A percentile compares a stretch with the other conserved stretches of the same genome.
Conservation (phyloP, 2,888 invertebrate genomes). For the Acleris laterana region DNA sequence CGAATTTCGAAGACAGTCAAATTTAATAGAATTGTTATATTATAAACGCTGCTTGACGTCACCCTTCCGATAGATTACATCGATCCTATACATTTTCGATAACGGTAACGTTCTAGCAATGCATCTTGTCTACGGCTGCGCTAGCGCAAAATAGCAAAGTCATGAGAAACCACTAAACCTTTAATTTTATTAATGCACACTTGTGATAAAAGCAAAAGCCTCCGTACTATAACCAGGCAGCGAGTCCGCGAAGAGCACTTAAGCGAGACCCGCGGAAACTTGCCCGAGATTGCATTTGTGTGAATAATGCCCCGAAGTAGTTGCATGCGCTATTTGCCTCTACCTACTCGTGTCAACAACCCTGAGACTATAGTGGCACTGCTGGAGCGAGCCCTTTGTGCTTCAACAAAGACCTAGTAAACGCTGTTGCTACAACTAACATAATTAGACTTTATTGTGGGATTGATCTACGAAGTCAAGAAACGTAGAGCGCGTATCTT, state of each 20-base stretch:
- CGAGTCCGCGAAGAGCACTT: conserved; percentile 32
- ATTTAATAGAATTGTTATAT: no score
- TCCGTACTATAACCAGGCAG: conserved; percentile 1
- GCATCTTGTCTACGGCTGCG: no score
- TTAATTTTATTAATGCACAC: conserved; percentile 1
- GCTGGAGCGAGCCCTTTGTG: conserved; percentile 11
- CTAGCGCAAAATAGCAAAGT: no score
- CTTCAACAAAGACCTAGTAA: conserved; percentile 8
- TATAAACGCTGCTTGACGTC: no score
- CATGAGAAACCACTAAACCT: no score
- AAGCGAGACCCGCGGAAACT: conserved; percentile 29
- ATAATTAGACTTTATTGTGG: conserved; percentile 5
- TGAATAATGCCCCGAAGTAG: conserved; percentile 46
- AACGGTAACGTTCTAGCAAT: no score
- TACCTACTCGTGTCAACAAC: conserved; percentile 22
- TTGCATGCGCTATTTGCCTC: conserved; percentile 27
- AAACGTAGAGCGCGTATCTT: no score
- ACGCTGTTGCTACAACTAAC: conserved; percentile 1
- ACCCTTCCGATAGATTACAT: no score
- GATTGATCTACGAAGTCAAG: background rate
- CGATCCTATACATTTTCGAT: no score
- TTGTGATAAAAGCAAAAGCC: background rate
- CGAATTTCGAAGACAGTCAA: no score
- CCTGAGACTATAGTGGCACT: conserved; percentile 14
- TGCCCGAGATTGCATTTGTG: conserved; percentile 48